Evolutionary conservation across 2,888 invertebrate species (phyloP).

Genomic region (Aporophyla nigra): DNA sequence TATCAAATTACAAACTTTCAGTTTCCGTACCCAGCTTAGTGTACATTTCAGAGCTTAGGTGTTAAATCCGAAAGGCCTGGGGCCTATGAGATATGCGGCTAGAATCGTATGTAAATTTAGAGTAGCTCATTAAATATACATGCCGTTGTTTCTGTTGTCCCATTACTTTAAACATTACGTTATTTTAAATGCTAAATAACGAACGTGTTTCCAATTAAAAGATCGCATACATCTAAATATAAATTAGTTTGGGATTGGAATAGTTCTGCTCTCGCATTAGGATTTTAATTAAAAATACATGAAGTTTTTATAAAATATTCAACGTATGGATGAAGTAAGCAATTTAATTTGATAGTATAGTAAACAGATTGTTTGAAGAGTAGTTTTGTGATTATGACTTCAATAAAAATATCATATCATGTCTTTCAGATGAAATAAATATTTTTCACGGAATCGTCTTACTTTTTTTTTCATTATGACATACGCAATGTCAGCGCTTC

Average conservation of each 20-base stretch:
- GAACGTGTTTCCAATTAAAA: conserved; percentile 60
- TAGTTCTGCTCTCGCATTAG: conserved; percentile 38
- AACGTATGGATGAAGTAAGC: neutral
- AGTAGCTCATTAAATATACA: conserved; percentile 48
- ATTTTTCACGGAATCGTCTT: neutral
- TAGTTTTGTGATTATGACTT: neutral
- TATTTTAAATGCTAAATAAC: conserved; percentile 48
- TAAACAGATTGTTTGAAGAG: neutral
- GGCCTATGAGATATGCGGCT: conserved; percentile 40
- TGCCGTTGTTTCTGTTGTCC: conserved; percentile 11
- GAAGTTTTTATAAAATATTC: neutral
- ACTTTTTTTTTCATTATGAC: neutral
- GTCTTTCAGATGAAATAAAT: neutral
- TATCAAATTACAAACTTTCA: conserved; percentile 15
- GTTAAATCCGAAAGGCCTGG: conserved; percentile 35
- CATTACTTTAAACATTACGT: conserved; percentile 31
- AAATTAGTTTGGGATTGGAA: conserved; percentile 46
- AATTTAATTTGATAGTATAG: neutral
- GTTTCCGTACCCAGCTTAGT: conserved; percentile 28
- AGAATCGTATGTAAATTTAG: conserved; percentile 36
- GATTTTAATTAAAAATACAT: conserved; percentile 47
- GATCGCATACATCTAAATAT: conserved; percentile 55
- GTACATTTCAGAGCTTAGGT: conserved; percentile 38
- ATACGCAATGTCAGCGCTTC: neutral
- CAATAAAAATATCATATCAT: neutral